Percentiles rank a stretch among this genome's conserved stretches.
Conservation (phyloP, 2,113 vertebrate species). For the Pteruthius melanotis region DNA sequence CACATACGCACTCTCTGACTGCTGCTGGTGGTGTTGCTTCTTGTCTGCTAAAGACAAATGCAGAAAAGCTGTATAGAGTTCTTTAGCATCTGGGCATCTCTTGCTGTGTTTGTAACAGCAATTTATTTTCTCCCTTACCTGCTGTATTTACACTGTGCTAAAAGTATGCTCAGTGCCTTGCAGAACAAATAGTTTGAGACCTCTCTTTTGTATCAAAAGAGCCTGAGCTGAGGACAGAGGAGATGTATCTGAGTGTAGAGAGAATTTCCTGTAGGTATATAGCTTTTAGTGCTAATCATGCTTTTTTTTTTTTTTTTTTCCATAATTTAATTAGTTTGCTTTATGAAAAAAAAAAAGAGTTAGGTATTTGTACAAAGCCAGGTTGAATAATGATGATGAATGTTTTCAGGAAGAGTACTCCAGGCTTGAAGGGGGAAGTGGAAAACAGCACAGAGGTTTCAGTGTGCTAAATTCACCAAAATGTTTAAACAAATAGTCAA, state of each 20-base stretch:
- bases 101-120: not conserved
- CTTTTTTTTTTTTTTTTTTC: not conserved
- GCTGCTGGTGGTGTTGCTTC: not conserved
- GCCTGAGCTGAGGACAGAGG: not conserved
- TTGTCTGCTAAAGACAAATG: not conserved
- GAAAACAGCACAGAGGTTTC: not conserved
- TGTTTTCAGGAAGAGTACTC: slow-evolving; percentile 30
- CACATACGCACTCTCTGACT: not conserved
- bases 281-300: not conserved
- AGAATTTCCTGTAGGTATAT: not conserved
- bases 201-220: not conserved
- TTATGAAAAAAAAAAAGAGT: not conserved
- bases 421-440: not conserved
- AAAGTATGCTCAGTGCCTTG: not conserved
- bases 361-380: not conserved
- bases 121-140: not conserved
- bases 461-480: not conserved
- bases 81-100: not conserved
- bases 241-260: not conserved
- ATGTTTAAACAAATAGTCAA: not conserved
- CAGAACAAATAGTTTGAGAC: not conserved
- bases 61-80: not conserved
- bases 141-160: not conserved
- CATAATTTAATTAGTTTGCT: not conserved
- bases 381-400: not conserved